Evolutionary conservation across 2,797 vertebrate species (phyloP).

Genomic region (Tenualosa thibaudeaui): DNA sequence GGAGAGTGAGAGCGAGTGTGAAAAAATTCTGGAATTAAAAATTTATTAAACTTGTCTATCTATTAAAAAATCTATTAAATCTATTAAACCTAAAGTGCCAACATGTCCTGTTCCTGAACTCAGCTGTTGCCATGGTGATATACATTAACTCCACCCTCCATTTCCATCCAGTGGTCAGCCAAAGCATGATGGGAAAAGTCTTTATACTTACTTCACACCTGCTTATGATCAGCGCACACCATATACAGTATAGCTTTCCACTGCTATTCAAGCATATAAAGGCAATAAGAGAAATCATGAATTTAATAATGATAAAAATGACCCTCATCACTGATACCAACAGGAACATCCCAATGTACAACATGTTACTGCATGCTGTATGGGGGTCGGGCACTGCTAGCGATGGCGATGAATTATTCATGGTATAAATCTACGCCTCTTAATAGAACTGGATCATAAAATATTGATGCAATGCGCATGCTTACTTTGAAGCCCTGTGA

Average conservation of each 20-base stretch:
- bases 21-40: background rate
- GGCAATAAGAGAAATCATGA: background rate
- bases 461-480: background rate
- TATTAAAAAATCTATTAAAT: too few species aligned
- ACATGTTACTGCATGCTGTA: background rate
- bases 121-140: slow-evolving; percentile 19
- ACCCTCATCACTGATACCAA: background rate
- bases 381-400: background rate
- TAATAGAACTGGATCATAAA: background rate
- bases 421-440: background rate
- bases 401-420: slow-evolving; percentile 8
- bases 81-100: background rate
- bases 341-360: background rate
- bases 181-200: slow-evolving; percentile 16
- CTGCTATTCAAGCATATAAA: background rate
- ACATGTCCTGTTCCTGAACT: slow-evolving; percentile 32
- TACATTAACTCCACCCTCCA: background rate
- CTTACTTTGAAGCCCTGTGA: background rate
- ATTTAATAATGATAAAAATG: background rate
- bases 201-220: background rate
- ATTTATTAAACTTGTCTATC: background rate
- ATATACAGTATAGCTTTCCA: background rate
- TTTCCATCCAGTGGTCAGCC: background rate
- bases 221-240: too few species aligned
- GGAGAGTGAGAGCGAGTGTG: background rate